These are phyloP conservation scores for Uloborus plumipes DNA, from an alignment of 2,888 invertebrate genomes.

Conservation along the genomic window DNA sequence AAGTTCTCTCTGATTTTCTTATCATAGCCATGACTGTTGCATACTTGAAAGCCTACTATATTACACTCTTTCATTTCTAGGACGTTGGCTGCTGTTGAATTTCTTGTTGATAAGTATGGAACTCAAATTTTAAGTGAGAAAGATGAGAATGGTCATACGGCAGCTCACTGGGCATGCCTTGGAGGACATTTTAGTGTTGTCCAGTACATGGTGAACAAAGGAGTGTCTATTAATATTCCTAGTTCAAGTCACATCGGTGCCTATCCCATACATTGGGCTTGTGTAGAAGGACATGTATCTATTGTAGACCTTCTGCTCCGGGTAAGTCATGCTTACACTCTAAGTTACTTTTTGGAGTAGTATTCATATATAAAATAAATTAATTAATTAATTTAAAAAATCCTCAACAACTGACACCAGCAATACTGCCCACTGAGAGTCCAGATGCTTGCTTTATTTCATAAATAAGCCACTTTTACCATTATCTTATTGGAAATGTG, in stretches of 20 bases:
- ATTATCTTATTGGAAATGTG: too few relatives aligned
- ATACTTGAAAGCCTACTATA: not conserved
- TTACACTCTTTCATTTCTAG: constrained; percentile 73
- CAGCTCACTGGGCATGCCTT: constrained; percentile 91
- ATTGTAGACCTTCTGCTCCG: constrained; percentile 81
- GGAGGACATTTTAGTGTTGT: constrained; percentile 92
- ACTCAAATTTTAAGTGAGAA: constrained; percentile 80
- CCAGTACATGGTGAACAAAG: constrained; percentile 86
- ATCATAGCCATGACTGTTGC: not conserved
- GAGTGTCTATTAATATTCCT: constrained; percentile 86
- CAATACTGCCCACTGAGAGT: too few relatives aligned
- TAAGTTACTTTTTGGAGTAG: not conserved
- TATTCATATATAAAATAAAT: too few relatives aligned
- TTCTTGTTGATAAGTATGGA: constrained; percentile 85
- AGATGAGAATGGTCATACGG: constrained; percentile 93
- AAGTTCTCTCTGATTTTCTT: too few relatives aligned
- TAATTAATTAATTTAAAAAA: too few relatives aligned
- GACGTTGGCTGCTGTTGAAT: constrained; percentile 86
- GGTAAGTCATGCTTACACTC: constrained; percentile 69
- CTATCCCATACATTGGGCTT: constrained; percentile 94
- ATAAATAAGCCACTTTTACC: too few relatives aligned
- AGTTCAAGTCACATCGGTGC: constrained; percentile 91
- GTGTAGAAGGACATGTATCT: constrained; percentile 90
- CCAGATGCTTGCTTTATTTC: too few relatives aligned
- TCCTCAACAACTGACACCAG: too few relatives aligned